Evolutionary conservation across 2,797 vertebrate species (phyloP).

Genomic region (Echeneis naucrates): DNA sequence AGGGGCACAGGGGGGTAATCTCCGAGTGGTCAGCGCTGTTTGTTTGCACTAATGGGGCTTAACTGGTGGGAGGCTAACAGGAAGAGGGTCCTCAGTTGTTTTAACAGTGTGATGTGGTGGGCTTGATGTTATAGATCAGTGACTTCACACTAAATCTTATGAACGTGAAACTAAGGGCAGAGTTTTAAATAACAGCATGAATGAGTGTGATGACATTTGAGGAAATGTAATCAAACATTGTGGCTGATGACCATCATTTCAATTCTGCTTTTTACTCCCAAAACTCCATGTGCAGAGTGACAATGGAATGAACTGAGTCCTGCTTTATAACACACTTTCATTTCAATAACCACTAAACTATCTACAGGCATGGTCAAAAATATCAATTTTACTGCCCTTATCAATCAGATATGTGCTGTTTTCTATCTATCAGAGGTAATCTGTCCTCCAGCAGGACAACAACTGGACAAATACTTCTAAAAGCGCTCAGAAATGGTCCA

Average conservation of each 20-base stretch:
- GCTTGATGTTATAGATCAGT: conserved; percentile 55
- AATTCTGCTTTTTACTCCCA: too few species aligned
- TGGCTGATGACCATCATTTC: too few species aligned
- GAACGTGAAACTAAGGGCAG: conserved; percentile 28
- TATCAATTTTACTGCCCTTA: too few species aligned
- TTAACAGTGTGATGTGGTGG: conserved; percentile 46
- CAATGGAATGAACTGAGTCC: not conserved
- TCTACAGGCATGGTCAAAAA: too few species aligned
- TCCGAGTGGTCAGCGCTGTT: conserved; percentile 47
- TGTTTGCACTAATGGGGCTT: conserved; percentile 64
- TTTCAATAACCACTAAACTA: not conserved
- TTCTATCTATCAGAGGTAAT: too few species aligned
- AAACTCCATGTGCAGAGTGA: too few species aligned
- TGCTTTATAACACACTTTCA: not conserved
- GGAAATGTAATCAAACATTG: too few species aligned
- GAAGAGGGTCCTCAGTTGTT: conserved; percentile 64
- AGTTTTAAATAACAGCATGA: not conserved
- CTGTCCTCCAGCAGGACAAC: too few species aligned
- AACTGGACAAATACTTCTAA: too few species aligned
- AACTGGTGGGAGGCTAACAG: conserved; percentile 57
- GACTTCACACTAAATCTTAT: conserved; percentile 53
- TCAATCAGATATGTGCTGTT: too few species aligned
- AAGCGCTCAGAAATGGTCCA: too few species aligned
- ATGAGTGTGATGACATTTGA: too few species aligned
- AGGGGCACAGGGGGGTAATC: conserved; percentile 50